Percentiles rank a stretch among this genome's conserved stretches.
Conservation (phyloP, 2,797 vertebrate genomes). For the Cuniculus paca region DNA sequence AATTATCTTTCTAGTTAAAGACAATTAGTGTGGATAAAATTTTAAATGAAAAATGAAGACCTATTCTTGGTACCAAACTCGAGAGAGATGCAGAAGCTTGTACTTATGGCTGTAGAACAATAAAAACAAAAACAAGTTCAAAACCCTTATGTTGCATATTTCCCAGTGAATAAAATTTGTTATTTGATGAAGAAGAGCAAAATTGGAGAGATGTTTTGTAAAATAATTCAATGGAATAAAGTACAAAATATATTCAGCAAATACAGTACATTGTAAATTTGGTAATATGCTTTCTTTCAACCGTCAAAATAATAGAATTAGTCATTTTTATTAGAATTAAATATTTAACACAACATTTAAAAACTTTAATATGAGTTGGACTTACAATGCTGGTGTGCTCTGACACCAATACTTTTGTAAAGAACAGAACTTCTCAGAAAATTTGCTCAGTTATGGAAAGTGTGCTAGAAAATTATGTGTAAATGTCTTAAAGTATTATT, state of each 20-base stretch:
- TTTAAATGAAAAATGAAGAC: conserved; percentile 1
- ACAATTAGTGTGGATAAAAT: neutral
- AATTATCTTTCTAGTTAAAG: too few relatives aligned
- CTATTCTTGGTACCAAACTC: neutral
- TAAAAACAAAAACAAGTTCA: neutral
- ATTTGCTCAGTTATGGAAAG: neutral
- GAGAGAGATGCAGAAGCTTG: neutral
- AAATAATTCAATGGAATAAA: neutral
- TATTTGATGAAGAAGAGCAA: neutral
- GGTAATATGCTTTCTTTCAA: neutral
- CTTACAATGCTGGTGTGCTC: neutral
- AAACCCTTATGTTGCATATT: neutral
- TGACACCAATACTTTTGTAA: neutral
- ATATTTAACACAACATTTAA: neutral
- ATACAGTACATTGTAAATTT: neutral
- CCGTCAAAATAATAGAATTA: neutral
- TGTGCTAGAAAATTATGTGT: neutral
- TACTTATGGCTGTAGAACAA: neutral
- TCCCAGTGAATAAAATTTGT: neutral
- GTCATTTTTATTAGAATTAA: neutral
- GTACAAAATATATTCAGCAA: neutral
- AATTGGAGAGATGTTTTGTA: neutral
- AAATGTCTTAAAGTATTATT: neutral
- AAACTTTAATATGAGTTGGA: neutral
- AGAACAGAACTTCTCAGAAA: neutral